phyloP scores from a whole-genome alignment of 2,888 invertebrate genomes.

The Drosophila mercatorum region DNA sequence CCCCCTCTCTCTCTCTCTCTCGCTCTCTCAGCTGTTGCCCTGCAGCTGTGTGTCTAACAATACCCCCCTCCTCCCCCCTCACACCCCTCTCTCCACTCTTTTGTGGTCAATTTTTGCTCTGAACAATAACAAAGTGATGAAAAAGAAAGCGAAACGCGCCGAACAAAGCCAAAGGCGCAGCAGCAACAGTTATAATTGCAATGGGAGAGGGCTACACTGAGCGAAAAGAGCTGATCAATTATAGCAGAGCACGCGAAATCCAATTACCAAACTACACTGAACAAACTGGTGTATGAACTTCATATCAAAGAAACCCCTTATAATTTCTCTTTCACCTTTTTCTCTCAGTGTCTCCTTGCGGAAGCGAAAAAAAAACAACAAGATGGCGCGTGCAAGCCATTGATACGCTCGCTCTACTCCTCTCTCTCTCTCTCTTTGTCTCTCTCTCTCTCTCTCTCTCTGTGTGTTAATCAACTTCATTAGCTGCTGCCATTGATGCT shows the following conservation, averaged over 20 bases:
- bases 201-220: conserved; percentile 1
- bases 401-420: background rate
- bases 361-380: background rate
- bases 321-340: background rate
- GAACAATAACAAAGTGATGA: conserved; percentile 19
- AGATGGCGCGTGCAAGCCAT: background rate
- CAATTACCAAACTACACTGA: background rate
- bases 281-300: background rate
- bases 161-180: conserved; percentile 34
- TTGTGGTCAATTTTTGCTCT: conserved; percentile 55
- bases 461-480: conserved; percentile 30
- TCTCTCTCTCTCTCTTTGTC: background rate
- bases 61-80: too few relatives aligned
- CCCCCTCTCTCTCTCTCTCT: background rate
- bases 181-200: conserved; percentile 10
- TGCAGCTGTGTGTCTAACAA: conserved; percentile 26
- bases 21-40: background rate
- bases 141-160: conserved; percentile 21
- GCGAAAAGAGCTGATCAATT: background rate
- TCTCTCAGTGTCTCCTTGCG: background rate
- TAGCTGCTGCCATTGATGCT: conserved; percentile 12
- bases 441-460: background rate
- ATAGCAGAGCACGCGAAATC: background rate
- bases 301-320: background rate
- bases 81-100: conserved; percentile 7